Evolutionary conservation across 2,888 invertebrate genomes (phyloP).

Genomic region (Ditylenchus weischeri): DNA sequence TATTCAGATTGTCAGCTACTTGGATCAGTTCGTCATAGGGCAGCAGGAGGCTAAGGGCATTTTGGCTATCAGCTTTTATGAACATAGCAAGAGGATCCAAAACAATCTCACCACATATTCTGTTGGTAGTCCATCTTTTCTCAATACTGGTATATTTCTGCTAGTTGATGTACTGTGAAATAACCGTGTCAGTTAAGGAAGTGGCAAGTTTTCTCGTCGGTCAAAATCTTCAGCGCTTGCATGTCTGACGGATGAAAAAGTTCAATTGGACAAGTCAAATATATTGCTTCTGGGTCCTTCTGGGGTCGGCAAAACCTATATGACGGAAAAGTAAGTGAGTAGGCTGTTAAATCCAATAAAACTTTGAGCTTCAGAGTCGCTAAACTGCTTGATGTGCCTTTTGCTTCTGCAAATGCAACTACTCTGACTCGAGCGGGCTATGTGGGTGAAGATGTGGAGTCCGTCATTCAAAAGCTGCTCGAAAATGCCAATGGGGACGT

Average conservation of each 20-base stretch:
- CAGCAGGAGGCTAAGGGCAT: slow-evolving; percentile 97
- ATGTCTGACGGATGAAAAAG: neutral
- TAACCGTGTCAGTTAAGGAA: no score
- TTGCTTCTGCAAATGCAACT: slow-evolving; percentile 97
- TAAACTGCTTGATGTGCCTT: slow-evolving; percentile 96
- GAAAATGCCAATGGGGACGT: slow-evolving; percentile 89
- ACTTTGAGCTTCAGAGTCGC: slow-evolving; percentile 68
- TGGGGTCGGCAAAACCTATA: slow-evolving; percentile 89
- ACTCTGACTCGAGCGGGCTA: slow-evolving; percentile 99
- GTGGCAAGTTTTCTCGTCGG: neutral
- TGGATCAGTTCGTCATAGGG: slow-evolving; percentile 80
- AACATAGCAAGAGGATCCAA: slow-evolving; percentile 95
- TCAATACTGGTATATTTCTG: slow-evolving; percentile 60
- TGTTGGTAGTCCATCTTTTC: no score
- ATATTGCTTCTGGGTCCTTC: slow-evolving; percentile 92
- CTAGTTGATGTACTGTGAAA: no score
- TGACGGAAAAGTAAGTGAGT: slow-evolving; percentile 67
- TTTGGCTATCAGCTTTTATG: slow-evolving; percentile 93
- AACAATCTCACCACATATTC: slow-evolving; percentile 65
- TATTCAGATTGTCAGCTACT: slow-evolving; percentile 80
- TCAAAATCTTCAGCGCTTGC: neutral
- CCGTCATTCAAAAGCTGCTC: slow-evolving; percentile 70
- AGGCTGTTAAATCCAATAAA: no score
- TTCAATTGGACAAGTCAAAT: slow-evolving; percentile 81
- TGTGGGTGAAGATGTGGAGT: slow-evolving; percentile 75